phyloP scores from a whole-genome alignment of 2,888 invertebrate genomes.

The Rhabditoides inermis region DNA sequence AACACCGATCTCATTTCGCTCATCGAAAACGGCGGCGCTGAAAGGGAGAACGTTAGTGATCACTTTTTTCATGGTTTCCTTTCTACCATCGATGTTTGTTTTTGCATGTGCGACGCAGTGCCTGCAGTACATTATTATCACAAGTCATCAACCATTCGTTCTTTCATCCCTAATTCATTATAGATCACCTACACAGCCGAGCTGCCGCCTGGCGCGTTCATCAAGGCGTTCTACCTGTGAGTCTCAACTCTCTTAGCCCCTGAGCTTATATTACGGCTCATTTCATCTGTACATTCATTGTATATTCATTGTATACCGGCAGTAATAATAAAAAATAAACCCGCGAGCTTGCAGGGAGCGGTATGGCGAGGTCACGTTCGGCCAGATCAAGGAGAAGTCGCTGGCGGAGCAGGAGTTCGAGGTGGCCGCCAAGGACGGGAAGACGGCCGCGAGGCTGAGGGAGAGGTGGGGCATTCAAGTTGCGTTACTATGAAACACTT shows the following conservation, averaged over 20 bases:
- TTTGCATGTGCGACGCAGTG: not conserved
- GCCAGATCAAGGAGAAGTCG: conserved; percentile 50
- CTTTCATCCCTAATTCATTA: not conserved
- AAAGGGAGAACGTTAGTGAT: not conserved
- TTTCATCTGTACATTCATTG: not conserved
- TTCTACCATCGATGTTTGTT: no score
- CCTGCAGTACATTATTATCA: not conserved
- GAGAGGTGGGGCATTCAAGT: conserved; percentile 15
- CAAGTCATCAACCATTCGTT: not conserved
- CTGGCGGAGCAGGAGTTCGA: conserved; percentile 37
- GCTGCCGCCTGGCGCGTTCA: conserved; percentile 9
- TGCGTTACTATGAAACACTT: not conserved
- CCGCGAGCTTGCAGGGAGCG: conserved; percentile 6
- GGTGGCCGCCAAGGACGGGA: conserved; percentile 40
- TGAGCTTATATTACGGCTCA: not conserved
- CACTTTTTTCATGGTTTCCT: not conserved
- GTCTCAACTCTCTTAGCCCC: not conserved
- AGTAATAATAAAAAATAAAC: not conserved
- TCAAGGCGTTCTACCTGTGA: conserved; percentile 9
- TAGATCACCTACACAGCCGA: conserved; percentile 8
- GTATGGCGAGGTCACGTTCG: conserved; percentile 8
- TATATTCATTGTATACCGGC: not conserved
- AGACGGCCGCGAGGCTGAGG: conserved; percentile 45
- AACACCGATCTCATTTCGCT: conserved; percentile 9
- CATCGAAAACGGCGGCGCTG: conserved; percentile 8